phyloP scores from a whole-genome alignment of 1,140 invertebrate species.

The Cydia splendana region DNA sequence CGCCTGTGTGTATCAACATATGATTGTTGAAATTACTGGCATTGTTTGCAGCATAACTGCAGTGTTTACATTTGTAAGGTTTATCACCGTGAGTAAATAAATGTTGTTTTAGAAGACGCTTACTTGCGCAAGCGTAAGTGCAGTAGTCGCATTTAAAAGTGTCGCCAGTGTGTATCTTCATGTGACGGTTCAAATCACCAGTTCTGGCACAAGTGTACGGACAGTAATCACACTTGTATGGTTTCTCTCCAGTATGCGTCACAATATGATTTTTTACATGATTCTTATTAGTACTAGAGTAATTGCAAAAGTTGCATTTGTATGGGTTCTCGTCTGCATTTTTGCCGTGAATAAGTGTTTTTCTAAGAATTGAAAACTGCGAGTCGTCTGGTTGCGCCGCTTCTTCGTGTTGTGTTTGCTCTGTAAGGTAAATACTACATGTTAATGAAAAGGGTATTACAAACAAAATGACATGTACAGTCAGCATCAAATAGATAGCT shows the following conservation, averaged over 20 bases:
- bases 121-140: not conserved
- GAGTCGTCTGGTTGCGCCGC: too few relatives aligned
- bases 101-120: not conserved
- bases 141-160: not conserved
- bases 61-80: not conserved
- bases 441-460: too few relatives aligned
- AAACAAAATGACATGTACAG: too few relatives aligned
- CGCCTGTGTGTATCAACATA: not conserved
- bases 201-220: not conserved
- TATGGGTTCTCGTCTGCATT: not conserved
- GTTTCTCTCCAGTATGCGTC: not conserved
- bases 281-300: not conserved
- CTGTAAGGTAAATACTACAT: too few relatives aligned
- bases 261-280: not conserved
- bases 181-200: not conserved
- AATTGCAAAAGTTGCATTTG: not conserved
- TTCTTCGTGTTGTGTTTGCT: too few relatives aligned
- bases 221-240: not conserved
- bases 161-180: not conserved
- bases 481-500: too few relatives aligned
- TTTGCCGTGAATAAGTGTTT: too few relatives aligned
- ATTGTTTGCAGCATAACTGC: not conserved
- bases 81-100: not conserved
- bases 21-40: not conserved
- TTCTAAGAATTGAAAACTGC: too few relatives aligned